Percentiles rank a stretch among this genome's conserved stretches.
Evolutionary conservation across 2,888 invertebrate species (phyloP).

Genomic region (Griposia aprilina): DNA sequence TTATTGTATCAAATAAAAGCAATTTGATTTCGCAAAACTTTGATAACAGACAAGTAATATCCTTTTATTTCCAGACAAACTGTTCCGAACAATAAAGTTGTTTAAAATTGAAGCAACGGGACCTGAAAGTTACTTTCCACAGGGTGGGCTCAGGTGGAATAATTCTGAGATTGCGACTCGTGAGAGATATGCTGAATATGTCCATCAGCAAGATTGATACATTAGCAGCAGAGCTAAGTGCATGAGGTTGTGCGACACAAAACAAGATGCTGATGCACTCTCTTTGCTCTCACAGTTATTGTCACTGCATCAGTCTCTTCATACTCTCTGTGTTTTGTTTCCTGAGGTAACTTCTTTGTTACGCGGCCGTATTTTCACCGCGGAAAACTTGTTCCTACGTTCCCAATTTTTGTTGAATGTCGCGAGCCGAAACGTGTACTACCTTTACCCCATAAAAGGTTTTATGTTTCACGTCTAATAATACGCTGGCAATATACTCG

Average conservation of each 20-base stretch:
- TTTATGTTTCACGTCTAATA: slow-evolving; percentile 57
- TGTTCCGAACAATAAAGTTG: slow-evolving; percentile 45
- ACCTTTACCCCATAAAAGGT: slow-evolving; percentile 41
- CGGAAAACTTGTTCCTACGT: slow-evolving; percentile 49
- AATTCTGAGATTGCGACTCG: slow-evolving; percentile 27
- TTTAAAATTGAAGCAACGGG: slow-evolving; percentile 30
- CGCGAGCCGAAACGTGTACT: slow-evolving; percentile 19
- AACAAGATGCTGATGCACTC: slow-evolving; percentile 78
- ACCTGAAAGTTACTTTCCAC: slow-evolving; percentile 9
- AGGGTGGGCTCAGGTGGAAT: slow-evolving; percentile 2
- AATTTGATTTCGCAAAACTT: slow-evolving; percentile 52
- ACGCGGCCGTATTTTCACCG: slow-evolving; percentile 43
- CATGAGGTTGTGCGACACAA: slow-evolving; percentile 73
- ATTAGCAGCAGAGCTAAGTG: slow-evolving; percentile 72
- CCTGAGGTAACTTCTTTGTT: slow-evolving; percentile 56
- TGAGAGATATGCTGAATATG: slow-evolving; percentile 38
- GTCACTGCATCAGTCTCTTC: slow-evolving; percentile 68
- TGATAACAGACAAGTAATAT: slow-evolving; percentile 50
- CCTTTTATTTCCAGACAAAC: slow-evolving; percentile 49
- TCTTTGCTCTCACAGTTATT: slow-evolving; percentile 83
- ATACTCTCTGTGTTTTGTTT: slow-evolving; percentile 59
- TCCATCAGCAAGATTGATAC: slow-evolving; percentile 81
- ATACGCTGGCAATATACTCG: slow-evolving; percentile 34
- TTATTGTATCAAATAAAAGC: slow-evolving; percentile 57
- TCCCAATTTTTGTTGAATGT: slow-evolving; percentile 54